These are phyloP conservation scores for Rugalucina vietnamica DNA, from an alignment of 2,888 invertebrate genomes.

Conservation along the genomic window DNA sequence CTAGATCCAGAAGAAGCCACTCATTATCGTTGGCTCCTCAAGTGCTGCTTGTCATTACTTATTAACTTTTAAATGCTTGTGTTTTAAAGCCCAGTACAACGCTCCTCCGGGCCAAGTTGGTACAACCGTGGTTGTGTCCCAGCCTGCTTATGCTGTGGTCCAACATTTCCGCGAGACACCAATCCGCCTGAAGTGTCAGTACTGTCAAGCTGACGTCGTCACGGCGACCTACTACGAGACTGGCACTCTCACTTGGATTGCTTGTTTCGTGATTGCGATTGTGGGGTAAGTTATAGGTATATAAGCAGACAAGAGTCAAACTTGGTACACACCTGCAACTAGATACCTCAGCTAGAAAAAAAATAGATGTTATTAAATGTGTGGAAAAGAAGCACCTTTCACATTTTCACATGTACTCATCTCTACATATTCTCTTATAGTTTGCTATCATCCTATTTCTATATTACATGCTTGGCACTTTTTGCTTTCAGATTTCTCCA, in stretches of 20 bases:
- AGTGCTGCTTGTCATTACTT: no score
- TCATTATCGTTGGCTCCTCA: no score
- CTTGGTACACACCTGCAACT: background rate
- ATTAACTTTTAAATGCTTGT: no score
- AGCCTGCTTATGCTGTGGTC: conserved; percentile 70
- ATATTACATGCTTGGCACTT: no score
- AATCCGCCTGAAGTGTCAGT: conserved; percentile 71
- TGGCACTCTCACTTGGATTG: conserved; percentile 77
- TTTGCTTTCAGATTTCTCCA: no score
- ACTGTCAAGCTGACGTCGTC: conserved; percentile 74
- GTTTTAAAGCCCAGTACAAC: conserved; percentile 55
- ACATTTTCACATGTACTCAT: no score
- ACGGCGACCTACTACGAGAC: conserved; percentile 71
- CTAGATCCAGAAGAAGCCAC: no score
- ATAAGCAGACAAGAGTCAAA: background rate
- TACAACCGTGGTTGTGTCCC: conserved; percentile 58
- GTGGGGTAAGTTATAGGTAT: conserved; percentile 71
- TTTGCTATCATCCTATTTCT: no score
- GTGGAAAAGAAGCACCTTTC: no score
- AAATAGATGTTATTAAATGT: no score
- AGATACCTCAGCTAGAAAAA: no score
- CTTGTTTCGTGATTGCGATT: conserved; percentile 71
- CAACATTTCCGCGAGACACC: conserved; percentile 75
- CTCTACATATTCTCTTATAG: no score
- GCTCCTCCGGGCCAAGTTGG: conserved; percentile 3